These are phyloP conservation scores for Paraescarpia echinospica DNA, from an alignment of 1,140 invertebrate genomes.

Conservation along the genomic window DNA sequence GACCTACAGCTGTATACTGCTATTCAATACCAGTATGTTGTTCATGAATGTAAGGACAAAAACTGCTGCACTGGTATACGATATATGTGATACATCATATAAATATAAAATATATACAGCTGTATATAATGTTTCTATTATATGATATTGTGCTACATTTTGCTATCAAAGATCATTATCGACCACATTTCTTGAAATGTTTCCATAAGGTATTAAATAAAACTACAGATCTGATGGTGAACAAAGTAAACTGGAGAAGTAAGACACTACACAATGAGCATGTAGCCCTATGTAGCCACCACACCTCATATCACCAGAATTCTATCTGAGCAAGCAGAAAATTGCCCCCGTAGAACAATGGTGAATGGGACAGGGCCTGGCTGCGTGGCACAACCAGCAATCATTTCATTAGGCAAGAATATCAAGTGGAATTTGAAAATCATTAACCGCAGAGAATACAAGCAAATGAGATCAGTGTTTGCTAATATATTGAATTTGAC, in stretches of 20 bases:
- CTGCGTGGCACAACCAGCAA: background rate
- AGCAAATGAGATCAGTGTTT: background rate
- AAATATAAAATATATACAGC: too few relatives aligned
- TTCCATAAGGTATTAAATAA: background rate
- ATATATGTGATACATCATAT: too few relatives aligned
- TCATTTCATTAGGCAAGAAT: background rate
- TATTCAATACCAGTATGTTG: too few relatives aligned
- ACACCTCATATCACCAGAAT: background rate
- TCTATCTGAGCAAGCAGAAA: background rate
- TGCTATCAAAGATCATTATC: background rate
- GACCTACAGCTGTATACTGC: too few relatives aligned
- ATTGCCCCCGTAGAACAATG: background rate
- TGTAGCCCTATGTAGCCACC: background rate
- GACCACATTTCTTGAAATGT: background rate
- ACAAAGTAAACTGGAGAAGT: background rate
- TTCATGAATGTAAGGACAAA: too few relatives aligned
- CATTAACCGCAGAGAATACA: background rate
- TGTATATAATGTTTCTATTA: too few relatives aligned
- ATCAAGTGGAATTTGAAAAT: slow-evolving; percentile 6
- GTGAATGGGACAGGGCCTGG: background rate
- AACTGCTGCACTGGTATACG: too few relatives aligned
- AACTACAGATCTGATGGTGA: background rate
- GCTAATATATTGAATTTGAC: slow-evolving; percentile 6
- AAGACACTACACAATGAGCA: background rate
- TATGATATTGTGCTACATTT: background rate